Evolutionary conservation across 2,797 vertebrate genomes (phyloP), one percentile per base, ranked within the genome.

Genomic region (Myotis vivesi): DNA sequence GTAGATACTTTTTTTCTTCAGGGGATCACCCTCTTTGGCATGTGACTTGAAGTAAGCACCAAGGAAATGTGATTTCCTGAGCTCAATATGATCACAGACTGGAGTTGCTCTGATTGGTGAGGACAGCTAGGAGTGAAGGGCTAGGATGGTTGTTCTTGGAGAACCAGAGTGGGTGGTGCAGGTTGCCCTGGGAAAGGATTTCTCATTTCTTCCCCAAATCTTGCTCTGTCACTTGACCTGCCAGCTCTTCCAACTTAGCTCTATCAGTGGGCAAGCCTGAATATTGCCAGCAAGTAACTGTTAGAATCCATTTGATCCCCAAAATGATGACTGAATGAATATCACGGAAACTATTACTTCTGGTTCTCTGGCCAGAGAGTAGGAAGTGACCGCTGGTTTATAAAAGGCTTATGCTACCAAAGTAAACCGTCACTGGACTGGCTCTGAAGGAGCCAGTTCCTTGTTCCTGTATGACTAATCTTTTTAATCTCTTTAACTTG

Each of bases 391-490:
- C 80, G 36, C 36, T 87, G 49, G 73, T 33, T 41, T 68, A 28
- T n/a, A 36, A 81, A 76, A 73, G 28, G 55, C 36, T 73, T 87
- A 30, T 80, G 33, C 51, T 82, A 51, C 77, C 62, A 81, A 81
- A 69, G 55, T 44, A 77, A 94, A 90, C 62, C 7, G 12, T n/a
- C 5, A 0, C 17, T 16, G 23, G 76, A 38, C 68, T 71, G 85
- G 8, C 77, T 89, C 88, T 41, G 59, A 80, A 89, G n/a, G 55
- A 4, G 13, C 82, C 92, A 83, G 12, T 57, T 95, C 76, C 72
- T 62, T 16, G 46, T 80, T 57, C 36, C 36, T 71, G 57, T 57
- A 49, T 53, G 46, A 82, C 72, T 71, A 44, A 83, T 94, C 80
- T 62, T 51, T 75, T 73, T 64, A 85, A 46, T 80, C 59, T 62